phyloP scores from a whole-genome alignment of 2,797 vertebrate genomes.

The Helarctos malayanus region DNA sequence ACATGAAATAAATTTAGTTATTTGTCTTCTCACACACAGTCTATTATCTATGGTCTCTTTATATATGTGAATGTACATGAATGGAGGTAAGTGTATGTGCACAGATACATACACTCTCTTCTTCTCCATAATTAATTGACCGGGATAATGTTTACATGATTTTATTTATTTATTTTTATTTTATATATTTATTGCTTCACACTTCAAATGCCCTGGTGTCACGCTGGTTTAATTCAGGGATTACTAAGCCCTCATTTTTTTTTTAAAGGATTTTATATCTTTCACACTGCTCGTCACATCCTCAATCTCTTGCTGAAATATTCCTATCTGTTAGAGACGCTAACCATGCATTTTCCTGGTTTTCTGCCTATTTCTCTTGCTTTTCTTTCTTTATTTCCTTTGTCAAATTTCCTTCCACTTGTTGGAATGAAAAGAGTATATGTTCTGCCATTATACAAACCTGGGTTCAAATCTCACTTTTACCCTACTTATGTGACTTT shows the following conservation, averaged over 20 bases:
- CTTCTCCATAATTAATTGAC: background rate
- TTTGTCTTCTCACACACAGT: background rate
- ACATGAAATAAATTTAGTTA: conserved; percentile 1
- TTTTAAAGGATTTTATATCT: background rate
- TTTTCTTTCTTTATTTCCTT: background rate
- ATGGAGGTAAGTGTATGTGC: background rate
- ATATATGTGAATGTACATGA: background rate
- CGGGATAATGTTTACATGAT: background rate
- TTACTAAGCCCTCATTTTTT: background rate
- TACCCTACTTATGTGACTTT: background rate
- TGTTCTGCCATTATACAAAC: background rate
- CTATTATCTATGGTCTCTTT: background rate
- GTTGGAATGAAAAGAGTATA: background rate
- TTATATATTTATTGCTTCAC: background rate
- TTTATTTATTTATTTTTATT: background rate
- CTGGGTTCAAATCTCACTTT: background rate
- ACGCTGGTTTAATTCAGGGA: background rate
- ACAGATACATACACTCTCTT: background rate
- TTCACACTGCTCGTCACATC: background rate
- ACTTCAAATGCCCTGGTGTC: background rate
- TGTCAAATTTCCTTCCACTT: background rate
- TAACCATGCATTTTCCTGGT: background rate
- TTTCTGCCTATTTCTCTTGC: background rate
- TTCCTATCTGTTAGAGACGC: background rate
- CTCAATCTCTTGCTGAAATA: background rate